Evolutionary conservation across 2,797 vertebrate genomes (phyloP).

Genomic region (Tenualosa ilisha): DNA sequence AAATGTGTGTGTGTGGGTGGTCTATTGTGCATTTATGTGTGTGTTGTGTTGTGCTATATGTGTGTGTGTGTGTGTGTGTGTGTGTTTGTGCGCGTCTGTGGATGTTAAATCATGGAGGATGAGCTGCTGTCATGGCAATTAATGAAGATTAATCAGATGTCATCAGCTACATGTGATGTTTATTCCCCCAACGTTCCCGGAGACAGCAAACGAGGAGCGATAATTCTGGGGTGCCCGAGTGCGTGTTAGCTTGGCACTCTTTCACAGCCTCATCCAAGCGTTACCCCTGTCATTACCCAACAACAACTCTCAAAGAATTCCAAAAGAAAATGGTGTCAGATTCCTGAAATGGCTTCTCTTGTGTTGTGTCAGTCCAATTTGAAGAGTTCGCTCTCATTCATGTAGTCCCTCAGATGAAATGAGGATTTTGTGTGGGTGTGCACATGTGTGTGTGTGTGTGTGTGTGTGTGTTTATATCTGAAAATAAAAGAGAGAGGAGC

Average conservation of each 20-base stretch:
- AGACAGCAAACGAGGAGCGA: not conserved
- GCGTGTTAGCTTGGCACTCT: not conserved
- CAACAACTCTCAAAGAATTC: conserved; percentile 25
- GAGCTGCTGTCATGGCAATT: conserved; percentile 52
- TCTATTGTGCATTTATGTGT: not conserved
- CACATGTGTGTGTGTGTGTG: not conserved
- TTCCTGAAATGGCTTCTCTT: conserved; percentile 21
- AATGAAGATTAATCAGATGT: conserved; percentile 57
- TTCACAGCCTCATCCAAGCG: not conserved
- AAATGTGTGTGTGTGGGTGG: not conserved
- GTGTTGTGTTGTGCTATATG: no score
- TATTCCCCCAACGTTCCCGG: not conserved
- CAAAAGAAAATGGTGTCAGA: conserved; percentile 22
- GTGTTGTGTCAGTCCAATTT: conserved; percentile 10
- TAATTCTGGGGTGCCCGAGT: not conserved
- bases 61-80: not conserved
- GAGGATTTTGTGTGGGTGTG: not conserved
- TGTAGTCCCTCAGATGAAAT: not conserved
- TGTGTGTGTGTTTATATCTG: conserved; percentile 9
- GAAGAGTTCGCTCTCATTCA: not conserved
- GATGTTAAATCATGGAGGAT: conserved; percentile 31
- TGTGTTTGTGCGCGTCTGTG: not conserved
- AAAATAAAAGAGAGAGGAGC: not conserved
- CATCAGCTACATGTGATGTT: conserved; percentile 24
- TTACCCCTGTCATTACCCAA: conserved; percentile 19